Base-by-base conservation (phyloP, 2,888 invertebrate genomes). In the Scaeva pyrastri region DNA sequence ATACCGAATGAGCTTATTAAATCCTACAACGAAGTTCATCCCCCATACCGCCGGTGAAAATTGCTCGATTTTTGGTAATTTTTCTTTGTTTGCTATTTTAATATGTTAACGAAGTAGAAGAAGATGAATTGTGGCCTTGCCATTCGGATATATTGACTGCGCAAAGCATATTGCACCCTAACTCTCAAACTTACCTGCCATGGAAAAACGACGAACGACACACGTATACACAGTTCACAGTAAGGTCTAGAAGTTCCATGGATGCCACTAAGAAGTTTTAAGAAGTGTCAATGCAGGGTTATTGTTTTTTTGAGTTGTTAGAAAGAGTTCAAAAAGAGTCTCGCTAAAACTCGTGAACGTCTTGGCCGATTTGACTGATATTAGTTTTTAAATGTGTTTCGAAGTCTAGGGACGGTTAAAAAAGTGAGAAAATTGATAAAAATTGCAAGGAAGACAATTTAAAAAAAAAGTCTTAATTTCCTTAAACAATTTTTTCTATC, bases 51-150 rank as follows among this genome's bases (percentile, higher is more conserved):
- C 50, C 16, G 79, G 58, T 78, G 81, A 64, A 82, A 86, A 78
- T 82, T 86, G 86, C 86, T 86, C 82, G 86, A 82, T 86, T 86
- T 86, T 86, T 86, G 82, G 86, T 82, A 86, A 86, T 82, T 86
- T 86, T 86, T 86, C 86, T 86, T 86, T 86, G 82, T 86, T 86
- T 86, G 82, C 82, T 78, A 81, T 86, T 82, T 82, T 86, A 82
- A 82, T 86, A 86, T 77, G 86, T 86, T 86, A 86, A 86, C 86
- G 82, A 86, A 86, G 86, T 82, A 82, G 77, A 86, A 78, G 82
- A 82, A 86, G 77, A 86, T 82, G 82, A 82, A 86, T 86, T 86
- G 77, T 55, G 81, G 71, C 81, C 62, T 41, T 62, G 76, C 58
- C 68, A 36, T 55, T 58, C 56, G 41, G 8, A 75, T 75, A 52